Evolutionary conservation across 2,797 vertebrate species (phyloP).

Genomic region (Cygnus olor): DNA sequence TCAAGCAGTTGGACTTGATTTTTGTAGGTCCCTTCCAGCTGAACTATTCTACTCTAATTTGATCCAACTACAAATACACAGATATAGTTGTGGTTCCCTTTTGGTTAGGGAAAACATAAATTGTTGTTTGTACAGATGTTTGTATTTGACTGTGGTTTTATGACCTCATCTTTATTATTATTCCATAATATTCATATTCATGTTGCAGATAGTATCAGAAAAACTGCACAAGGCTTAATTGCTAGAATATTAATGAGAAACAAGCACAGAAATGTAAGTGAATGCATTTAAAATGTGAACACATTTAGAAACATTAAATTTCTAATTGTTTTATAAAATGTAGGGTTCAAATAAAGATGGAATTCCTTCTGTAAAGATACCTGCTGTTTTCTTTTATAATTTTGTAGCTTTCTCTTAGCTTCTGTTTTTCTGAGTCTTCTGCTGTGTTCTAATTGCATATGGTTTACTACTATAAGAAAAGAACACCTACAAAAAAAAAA

Average conservation of each 20-base stretch:
- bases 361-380: not conserved
- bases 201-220: no score
- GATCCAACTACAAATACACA: not conserved
- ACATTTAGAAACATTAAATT: not conserved
- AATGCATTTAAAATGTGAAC: not conserved
- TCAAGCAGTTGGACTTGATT: no score
- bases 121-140: not conserved
- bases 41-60: not conserved
- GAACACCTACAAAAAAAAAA: not conserved
- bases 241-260: not conserved
- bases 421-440: not conserved
- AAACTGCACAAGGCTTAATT: not conserved
- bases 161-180: not conserved
- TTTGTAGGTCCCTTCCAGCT: no score
- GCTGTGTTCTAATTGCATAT: conserved; percentile 35
- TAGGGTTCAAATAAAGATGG: not conserved
- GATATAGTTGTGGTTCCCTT: not conserved
- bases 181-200: not conserved
- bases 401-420: not conserved
- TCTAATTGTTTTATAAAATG: not conserved
- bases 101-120: not conserved
- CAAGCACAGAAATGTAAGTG: not conserved
- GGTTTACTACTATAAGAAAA: conserved; percentile 22
- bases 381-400: not conserved
- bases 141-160: not conserved